These are phyloP conservation scores for Drosophila basisetae DNA, from an alignment of 2,888 invertebrate species.

Conservation along the genomic window DNA sequence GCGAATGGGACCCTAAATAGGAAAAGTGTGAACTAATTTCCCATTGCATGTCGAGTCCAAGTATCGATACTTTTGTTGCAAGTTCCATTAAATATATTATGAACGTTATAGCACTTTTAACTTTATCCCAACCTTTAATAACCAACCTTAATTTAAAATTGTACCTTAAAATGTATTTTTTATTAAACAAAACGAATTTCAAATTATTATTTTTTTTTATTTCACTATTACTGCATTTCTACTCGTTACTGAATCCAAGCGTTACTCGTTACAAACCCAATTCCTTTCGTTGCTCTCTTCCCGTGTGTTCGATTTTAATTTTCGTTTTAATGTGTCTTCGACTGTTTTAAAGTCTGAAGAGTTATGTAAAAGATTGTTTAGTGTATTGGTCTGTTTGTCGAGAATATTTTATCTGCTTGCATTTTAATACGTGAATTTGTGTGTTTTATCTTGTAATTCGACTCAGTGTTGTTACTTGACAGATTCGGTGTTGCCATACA, in stretches of 20 bases:
- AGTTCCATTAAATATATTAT: neutral
- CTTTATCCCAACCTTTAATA: neutral
- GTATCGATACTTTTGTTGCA: neutral
- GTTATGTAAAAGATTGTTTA: conserved; percentile 11
- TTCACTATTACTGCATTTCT: neutral
- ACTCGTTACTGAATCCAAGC: conserved; percentile 1
- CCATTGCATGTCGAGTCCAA: neutral
- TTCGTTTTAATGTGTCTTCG: conserved; percentile 17
- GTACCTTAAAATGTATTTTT: neutral
- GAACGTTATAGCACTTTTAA: neutral
- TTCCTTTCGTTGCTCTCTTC: conserved; percentile 12
- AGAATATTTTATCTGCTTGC: conserved; percentile 6
- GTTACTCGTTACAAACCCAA: neutral
- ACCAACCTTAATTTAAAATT: neutral
- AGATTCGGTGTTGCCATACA: conserved; percentile 12
- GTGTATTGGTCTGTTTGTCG: conserved; percentile 12
- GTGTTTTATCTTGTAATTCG: neutral
- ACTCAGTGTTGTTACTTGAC: conserved; percentile 40
- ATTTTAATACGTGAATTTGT: conserved; percentile 13
- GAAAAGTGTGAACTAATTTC: neutral
- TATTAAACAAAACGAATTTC: neutral
- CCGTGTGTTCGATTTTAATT: conserved; percentile 13
- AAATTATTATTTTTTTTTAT: neutral
- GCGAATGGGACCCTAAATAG: neutral
- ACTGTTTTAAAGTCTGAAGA: conserved; percentile 13